A percentile compares a stretch with the other conserved stretches of the same genome.
Conservation (phyloP, 2,797 vertebrate genomes). For the Karalla daura region DNA sequence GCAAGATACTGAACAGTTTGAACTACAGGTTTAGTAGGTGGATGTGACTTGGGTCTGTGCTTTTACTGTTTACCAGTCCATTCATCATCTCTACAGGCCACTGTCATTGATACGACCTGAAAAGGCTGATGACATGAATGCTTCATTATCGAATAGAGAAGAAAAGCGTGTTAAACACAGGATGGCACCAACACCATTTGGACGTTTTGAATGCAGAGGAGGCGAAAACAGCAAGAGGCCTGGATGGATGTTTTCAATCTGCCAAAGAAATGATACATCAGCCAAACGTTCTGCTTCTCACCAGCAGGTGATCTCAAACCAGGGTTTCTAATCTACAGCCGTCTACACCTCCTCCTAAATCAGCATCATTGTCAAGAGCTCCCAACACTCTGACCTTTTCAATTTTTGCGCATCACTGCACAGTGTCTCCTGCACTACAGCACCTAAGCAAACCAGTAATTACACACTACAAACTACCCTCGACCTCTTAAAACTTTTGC, state of each 20-base stretch:
- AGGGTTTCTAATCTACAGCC: background rate
- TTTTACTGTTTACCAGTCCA: no score
- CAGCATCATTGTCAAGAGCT: background rate
- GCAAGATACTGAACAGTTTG: no score
- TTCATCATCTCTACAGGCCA: no score
- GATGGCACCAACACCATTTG: no score
- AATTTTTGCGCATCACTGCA: slow-evolving; percentile 4
- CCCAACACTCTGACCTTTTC: background rate
- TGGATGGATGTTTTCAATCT: background rate
- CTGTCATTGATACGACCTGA: no score
- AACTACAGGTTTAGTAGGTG: no score
- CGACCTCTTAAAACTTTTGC: background rate
- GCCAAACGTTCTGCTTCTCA: background rate
- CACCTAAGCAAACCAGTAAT: background rate
- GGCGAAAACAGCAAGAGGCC: background rate
- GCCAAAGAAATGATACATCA: background rate
- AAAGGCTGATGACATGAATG: background rate
- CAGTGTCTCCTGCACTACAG: background rate
- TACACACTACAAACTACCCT: background rate
- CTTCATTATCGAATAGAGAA: background rate
- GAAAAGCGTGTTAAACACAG: no score
- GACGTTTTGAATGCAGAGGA: background rate
- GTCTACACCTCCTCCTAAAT: background rate
- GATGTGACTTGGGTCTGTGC: no score
- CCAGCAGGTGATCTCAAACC: background rate